These are phyloP conservation scores for Echinops telfairi DNA, from an alignment of 2,113 vertebrate genomes.

Conservation along the genomic window DNA sequence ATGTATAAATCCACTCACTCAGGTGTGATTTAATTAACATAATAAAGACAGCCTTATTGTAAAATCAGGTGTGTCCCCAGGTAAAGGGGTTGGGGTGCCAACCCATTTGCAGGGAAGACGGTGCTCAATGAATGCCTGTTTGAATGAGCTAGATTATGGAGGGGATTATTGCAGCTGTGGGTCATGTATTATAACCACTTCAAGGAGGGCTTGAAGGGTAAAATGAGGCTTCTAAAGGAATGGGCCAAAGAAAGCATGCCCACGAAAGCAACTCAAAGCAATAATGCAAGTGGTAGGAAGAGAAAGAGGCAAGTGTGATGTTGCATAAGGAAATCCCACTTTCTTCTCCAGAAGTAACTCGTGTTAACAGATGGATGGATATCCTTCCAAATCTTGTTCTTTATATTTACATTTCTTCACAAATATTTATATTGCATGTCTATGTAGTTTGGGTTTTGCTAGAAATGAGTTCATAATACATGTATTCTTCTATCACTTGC, in stretches of 20 bases:
- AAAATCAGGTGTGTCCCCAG: neutral
- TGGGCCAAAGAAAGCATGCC: conserved; percentile 52
- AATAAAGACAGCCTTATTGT: neutral
- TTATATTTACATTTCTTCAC: conserved; percentile 75
- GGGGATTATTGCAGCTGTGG: neutral
- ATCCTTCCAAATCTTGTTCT: conserved; percentile 76
- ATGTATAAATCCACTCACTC: no score
- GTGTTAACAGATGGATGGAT: conserved; percentile 76
- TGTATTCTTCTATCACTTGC: conserved; percentile 67
- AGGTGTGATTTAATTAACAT: neutral
- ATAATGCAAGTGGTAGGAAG: conserved; percentile 62
- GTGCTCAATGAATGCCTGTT: conserved; percentile 8
- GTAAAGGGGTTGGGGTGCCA: neutral
- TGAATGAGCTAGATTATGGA: neutral
- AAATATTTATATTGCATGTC: conserved; percentile 79
- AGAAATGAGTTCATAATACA: conserved; percentile 70
- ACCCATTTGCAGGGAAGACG: neutral
- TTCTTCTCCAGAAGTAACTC: conserved; percentile 68
- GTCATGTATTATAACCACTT: conserved; percentile 30
- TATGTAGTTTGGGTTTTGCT: conserved; percentile 73
- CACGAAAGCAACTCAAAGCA: conserved; percentile 58
- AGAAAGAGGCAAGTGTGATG: conserved; percentile 66
- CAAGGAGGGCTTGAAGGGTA: conserved; percentile 23
- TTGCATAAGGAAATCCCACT: conserved; percentile 67
- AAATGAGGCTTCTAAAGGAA: conserved; percentile 53